phyloP scores from a whole-genome alignment of 2,888 invertebrate genomes.

The Tromatobia lineatoria region DNA sequence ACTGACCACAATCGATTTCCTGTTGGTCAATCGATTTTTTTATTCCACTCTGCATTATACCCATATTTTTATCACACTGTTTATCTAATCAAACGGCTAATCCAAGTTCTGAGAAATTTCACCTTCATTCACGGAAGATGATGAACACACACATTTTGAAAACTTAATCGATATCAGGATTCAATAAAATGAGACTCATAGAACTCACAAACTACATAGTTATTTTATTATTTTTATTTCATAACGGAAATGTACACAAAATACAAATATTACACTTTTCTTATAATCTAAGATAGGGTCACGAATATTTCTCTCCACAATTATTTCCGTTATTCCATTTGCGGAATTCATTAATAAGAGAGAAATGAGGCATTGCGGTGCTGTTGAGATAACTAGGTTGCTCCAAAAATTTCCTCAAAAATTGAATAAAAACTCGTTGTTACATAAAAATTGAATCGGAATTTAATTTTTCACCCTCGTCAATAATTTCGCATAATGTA shows the following conservation, averaged over 20 bases:
- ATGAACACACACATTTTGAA: constrained; percentile 68
- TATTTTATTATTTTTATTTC: constrained; percentile 71
- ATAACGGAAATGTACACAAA: constrained; percentile 77
- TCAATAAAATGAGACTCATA: not conserved
- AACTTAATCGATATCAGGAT: not conserved
- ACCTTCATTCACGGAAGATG: too few species aligned
- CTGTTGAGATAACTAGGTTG: constrained; percentile 2
- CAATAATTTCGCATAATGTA: too few species aligned
- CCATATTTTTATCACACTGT: too few species aligned
- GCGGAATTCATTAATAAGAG: constrained; percentile 39
- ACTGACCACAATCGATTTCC: too few species aligned
- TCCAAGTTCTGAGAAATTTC: too few species aligned
- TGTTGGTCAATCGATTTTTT: too few species aligned
- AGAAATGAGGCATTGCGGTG: constrained; percentile 42
- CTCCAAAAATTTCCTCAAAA: too few species aligned
- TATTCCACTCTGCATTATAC: too few species aligned
- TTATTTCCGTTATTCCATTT: constrained; percentile 1
- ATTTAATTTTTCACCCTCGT: too few species aligned
- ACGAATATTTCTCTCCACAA: constrained; percentile 28
- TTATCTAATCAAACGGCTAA: too few species aligned
- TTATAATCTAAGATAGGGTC: constrained; percentile 23
- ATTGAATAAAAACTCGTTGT: too few species aligned
- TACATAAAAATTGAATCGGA: too few species aligned
- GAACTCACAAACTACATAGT: constrained; percentile 47
- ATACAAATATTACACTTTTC: constrained; percentile 79